Conservation (phyloP, 1,140 invertebrate genomes). For the Drosophila hydei region DNA sequence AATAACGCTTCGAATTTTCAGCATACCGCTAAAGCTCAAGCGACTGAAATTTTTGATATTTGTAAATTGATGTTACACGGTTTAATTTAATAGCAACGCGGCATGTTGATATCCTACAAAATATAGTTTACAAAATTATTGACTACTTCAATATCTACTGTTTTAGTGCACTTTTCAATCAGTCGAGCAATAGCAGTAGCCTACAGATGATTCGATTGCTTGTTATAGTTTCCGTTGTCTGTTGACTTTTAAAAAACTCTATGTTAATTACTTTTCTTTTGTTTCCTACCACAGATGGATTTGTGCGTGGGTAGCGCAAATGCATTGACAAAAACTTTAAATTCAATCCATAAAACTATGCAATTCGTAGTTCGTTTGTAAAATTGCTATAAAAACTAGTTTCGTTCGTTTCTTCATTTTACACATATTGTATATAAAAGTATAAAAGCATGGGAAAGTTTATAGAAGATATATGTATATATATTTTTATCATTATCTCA, state of each 20-base stretch:
- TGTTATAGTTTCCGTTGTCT: constrained; percentile 60
- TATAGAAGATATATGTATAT: constrained; percentile 57
- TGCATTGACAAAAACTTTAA: constrained; percentile 63
- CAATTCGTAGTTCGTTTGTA: constrained; percentile 76
- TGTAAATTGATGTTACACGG: constrained; percentile 19
- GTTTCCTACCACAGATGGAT: constrained; percentile 52
- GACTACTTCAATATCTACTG: constrained; percentile 44
- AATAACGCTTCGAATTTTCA: constrained; percentile 44
- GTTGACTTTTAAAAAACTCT: constrained; percentile 69
- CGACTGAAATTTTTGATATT: constrained; percentile 66
- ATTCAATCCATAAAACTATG: constrained; percentile 78
- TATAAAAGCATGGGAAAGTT: constrained; percentile 80
- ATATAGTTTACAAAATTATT: constrained; percentile 73
- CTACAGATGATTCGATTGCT: constrained; percentile 58
- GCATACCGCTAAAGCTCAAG: constrained; percentile 80
- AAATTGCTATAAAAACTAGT: constrained; percentile 83
- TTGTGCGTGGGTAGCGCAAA: constrained; percentile 30
- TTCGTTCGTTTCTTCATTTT: constrained; percentile 77
- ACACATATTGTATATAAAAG: constrained; percentile 79
- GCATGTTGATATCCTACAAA: constrained; percentile 48
- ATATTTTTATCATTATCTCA: constrained; percentile 40
- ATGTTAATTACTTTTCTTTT: constrained; percentile 66
- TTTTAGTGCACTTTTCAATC: constrained; percentile 67
- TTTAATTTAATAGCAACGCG: constrained; percentile 41
- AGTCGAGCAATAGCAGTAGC: constrained; percentile 81